phyloP scores from a whole-genome alignment of 1,140 invertebrate genomes.

The Heliconius melpomene region DNA sequence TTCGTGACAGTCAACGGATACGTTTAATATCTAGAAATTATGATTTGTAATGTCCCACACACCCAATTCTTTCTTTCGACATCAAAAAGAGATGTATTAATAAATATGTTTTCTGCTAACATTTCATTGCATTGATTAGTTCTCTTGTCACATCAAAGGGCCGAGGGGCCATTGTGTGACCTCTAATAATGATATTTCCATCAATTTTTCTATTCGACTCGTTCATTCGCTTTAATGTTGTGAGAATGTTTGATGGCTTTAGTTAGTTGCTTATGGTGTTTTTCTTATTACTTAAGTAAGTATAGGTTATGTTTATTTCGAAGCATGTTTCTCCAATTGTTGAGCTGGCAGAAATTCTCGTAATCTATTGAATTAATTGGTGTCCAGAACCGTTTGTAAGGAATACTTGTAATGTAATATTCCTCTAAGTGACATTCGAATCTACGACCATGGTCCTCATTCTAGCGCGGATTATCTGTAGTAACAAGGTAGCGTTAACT shows the following conservation, averaged over 20 bases:
- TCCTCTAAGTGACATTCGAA: background rate
- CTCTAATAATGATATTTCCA: conserved; percentile 63
- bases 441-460: background rate
- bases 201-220: conserved; percentile 54
- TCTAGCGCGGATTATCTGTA: too few relatives aligned
- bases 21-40: conserved; percentile 46
- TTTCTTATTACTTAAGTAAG: background rate
- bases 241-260: conserved; percentile 33
- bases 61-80: conserved; percentile 37
- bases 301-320: background rate
- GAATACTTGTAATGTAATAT: background rate
- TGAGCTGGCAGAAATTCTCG: background rate
- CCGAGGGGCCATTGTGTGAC: conserved; percentile 60
- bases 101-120: conserved; percentile 52
- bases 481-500: too few relatives aligned
- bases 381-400: too few relatives aligned
- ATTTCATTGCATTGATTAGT: conserved; percentile 57
- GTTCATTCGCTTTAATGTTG: conserved; percentile 43
- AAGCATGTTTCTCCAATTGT: background rate
- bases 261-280: background rate
- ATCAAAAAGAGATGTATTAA: conserved; percentile 57
- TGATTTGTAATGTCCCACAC: conserved; percentile 41
- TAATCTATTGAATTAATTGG: too few relatives aligned
- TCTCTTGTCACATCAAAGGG: conserved; percentile 73
- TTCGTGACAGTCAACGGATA: conserved; percentile 25